Conservation (phyloP, 35 echinoderm and acorn worm species). For the Apostichopus parvimensis region DNA sequence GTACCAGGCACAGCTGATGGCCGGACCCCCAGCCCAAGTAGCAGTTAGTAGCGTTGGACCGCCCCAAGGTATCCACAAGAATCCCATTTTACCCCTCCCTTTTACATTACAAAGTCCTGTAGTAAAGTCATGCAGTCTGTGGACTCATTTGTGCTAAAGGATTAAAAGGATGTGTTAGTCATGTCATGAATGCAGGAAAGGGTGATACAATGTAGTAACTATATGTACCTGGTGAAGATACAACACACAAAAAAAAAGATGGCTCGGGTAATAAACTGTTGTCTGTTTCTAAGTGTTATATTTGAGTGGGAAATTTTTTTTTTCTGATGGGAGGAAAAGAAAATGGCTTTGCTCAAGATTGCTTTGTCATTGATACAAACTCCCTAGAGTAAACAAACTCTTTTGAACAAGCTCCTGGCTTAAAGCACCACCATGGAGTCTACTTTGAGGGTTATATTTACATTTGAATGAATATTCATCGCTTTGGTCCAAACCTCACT, state of each 20-base stretch:
- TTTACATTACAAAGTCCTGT: not conserved
- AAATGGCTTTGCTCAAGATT: not conserved
- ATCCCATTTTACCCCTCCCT: not conserved
- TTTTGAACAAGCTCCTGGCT: conserved; percentile 34
- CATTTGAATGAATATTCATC: too few relatives aligned
- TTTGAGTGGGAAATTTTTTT: not conserved
- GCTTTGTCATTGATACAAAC: conserved; percentile 26
- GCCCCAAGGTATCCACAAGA: conserved; percentile 6
- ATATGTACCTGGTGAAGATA: too few relatives aligned
- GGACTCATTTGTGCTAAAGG: too few relatives aligned
- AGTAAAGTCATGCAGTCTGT: too few relatives aligned
- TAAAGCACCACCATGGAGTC: not conserved
- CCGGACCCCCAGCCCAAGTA: conserved; percentile 15
- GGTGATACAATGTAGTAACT: too few relatives aligned
- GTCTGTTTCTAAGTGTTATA: too few relatives aligned
- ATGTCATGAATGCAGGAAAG: too few relatives aligned
- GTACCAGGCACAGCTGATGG: conserved; percentile 33
- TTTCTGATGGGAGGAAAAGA: conserved; percentile 9
- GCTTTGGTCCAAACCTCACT: too few relatives aligned
- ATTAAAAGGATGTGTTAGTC: too few relatives aligned
- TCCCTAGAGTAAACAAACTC: conserved; percentile 1
- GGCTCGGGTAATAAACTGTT: too few relatives aligned
- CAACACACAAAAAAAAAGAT: too few relatives aligned
- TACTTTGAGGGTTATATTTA: conserved; percentile 25
- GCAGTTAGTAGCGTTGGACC: conserved; percentile 13